Conservation (phyloP, 2,113 vertebrate species). For the Neogobius melanostomus region DNA sequence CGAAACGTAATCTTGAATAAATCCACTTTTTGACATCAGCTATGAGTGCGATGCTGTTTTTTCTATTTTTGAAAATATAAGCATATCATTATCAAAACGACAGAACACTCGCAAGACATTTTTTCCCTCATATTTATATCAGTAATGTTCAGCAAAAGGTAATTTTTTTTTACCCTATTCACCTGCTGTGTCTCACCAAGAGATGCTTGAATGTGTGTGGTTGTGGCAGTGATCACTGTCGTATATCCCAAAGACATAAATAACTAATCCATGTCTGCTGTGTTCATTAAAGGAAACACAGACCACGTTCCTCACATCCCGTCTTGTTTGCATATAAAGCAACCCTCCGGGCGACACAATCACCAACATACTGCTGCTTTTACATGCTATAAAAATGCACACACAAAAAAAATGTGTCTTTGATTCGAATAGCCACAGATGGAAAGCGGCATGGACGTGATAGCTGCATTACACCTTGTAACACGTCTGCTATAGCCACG, state of each 20-base stretch:
- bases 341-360: not conserved
- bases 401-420: slow-evolving; percentile 1
- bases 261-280: not conserved
- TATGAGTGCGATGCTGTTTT: too few species aligned
- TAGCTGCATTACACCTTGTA: slow-evolving; percentile 1
- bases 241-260: not conserved
- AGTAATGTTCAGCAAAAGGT: too few species aligned
- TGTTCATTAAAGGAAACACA: not conserved
- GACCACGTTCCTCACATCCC: not conserved
- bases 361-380: slow-evolving; percentile 22
- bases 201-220: too few species aligned
- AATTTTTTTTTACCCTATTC: too few species aligned
- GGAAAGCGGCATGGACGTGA: slow-evolving; percentile 9
- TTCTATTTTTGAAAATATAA: too few species aligned
- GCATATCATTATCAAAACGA: too few species aligned
- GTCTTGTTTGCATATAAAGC: not conserved
- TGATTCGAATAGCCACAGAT: slow-evolving; percentile 1
- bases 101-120: too few species aligned
- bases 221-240: too few species aligned
- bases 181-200: too few species aligned
- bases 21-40: too few species aligned
- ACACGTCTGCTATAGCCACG: slow-evolving; percentile 1
- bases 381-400: not conserved
- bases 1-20: too few species aligned
- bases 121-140: too few species aligned